Conservation (phyloP, 1,140 invertebrate genomes). For the Drosophila pachea region DNA sequence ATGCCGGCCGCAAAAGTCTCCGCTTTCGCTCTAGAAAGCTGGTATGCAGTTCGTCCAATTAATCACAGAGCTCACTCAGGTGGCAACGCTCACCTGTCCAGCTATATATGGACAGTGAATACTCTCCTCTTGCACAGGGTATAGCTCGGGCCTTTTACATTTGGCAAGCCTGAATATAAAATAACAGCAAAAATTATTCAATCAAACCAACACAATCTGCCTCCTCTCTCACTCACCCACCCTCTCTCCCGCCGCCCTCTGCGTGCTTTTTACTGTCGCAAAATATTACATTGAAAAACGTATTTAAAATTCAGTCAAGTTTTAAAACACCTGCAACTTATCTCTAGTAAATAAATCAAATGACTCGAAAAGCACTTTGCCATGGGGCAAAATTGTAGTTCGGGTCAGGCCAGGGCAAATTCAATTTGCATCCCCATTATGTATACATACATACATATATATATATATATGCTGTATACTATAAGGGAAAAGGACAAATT, state of each 20-base stretch:
- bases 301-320: conserved; percentile 9
- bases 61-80: too few relatives aligned
- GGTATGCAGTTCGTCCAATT: too few relatives aligned
- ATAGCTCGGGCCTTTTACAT: neutral
- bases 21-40: too few relatives aligned
- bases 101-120: neutral
- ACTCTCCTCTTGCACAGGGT: neutral
- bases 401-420: conserved; percentile 19
- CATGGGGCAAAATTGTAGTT: conserved; percentile 34
- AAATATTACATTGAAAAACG: conserved; percentile 16
- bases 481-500: conserved; percentile 33
- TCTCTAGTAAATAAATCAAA: conserved; percentile 50
- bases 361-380: conserved; percentile 45
- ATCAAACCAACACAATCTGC: neutral
- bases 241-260: neutral
- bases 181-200: conserved; percentile 8
- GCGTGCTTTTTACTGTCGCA: neutral
- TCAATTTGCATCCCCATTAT: conserved; percentile 47
- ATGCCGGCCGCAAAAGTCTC: too few relatives aligned
- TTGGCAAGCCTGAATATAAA: neutral
- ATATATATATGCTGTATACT: neutral
- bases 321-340: conserved; percentile 19
- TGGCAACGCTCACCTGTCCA: too few relatives aligned
- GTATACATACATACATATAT: conserved; percentile 22
- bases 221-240: neutral